Percentiles rank a stretch among this genome's conserved stretches.
phyloP scores from a whole-genome alignment of 2,113 vertebrate species.

The Caretta caretta region DNA sequence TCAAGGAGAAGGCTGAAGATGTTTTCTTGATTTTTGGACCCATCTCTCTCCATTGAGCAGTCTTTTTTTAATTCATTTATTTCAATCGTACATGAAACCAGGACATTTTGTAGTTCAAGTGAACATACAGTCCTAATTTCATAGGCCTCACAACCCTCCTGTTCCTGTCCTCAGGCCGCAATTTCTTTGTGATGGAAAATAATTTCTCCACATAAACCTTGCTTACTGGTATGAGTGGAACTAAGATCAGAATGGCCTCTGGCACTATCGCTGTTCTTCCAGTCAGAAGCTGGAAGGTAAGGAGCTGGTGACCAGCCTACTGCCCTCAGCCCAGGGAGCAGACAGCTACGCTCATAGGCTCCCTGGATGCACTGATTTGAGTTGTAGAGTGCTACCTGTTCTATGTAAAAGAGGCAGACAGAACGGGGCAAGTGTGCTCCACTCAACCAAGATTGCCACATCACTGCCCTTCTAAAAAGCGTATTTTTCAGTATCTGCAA shows the following conservation, averaged over 20 bases:
- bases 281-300: not conserved
- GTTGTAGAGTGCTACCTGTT: not conserved
- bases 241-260: not conserved
- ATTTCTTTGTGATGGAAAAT: not conserved
- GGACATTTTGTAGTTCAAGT: not conserved
- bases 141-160: not conserved
- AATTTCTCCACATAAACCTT: not conserved
- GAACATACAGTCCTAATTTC: not conserved
- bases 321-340: not conserved
- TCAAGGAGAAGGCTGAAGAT: not conserved
- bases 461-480: not conserved
- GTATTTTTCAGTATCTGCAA: not conserved
- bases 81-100: not conserved
- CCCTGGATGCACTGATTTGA: not conserved
- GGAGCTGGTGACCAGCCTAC: not conserved
- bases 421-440: not conserved
- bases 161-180: not conserved
- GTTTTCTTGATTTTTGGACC: not conserved
- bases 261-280: not conserved
- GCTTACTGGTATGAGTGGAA: accelerated
- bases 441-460: not conserved
- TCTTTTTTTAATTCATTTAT: not conserved
- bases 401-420: not conserved
- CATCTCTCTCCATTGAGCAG: not conserved
- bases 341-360: not conserved